Percentiles rank a stretch among this genome's conserved stretches.
phyloP scores from a whole-genome alignment of 2,888 invertebrate genomes.

The Volucella zonaria region DNA sequence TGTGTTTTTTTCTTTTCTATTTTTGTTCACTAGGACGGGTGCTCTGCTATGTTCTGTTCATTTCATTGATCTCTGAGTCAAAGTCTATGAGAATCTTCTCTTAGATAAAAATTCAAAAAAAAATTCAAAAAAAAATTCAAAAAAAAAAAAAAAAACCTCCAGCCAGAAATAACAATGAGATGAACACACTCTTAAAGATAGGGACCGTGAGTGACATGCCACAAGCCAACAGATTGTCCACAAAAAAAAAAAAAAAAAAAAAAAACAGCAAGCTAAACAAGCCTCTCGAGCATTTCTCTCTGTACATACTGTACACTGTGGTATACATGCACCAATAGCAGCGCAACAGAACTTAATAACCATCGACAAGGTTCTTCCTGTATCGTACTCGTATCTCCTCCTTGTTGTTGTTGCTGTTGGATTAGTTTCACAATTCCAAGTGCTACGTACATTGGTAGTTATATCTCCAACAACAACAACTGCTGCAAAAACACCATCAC shows the following conservation, averaged over 20 bases:
- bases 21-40: too few relatives aligned
- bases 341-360: constrained; percentile 76
- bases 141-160: constrained; percentile 37
- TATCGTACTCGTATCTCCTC: constrained; percentile 74
- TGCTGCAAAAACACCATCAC: constrained; percentile 18
- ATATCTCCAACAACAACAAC: constrained; percentile 27
- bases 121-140: constrained; percentile 1
- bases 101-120: neutral
- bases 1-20: too few relatives aligned
- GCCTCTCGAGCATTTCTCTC: constrained; percentile 17
- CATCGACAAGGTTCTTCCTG: constrained; percentile 82
- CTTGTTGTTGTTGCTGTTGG: constrained; percentile 41
- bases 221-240: constrained; percentile 37
- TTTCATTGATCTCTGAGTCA: constrained; percentile 55
- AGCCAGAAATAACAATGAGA: constrained; percentile 27
- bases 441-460: constrained; percentile 15
- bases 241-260: constrained; percentile 65
- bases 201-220: constrained; percentile 73
- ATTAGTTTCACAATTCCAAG: constrained; percentile 37
- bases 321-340: constrained; percentile 45
- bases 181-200: constrained; percentile 23
- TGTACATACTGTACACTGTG: too few relatives aligned
- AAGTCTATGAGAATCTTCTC: constrained; percentile 11
- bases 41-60: constrained; percentile 8
- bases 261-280: constrained; percentile 59